Base-by-base conservation (phyloP, 35 echinoderm and acorn worm species). In the Eucidaris tribuloides region DNA sequence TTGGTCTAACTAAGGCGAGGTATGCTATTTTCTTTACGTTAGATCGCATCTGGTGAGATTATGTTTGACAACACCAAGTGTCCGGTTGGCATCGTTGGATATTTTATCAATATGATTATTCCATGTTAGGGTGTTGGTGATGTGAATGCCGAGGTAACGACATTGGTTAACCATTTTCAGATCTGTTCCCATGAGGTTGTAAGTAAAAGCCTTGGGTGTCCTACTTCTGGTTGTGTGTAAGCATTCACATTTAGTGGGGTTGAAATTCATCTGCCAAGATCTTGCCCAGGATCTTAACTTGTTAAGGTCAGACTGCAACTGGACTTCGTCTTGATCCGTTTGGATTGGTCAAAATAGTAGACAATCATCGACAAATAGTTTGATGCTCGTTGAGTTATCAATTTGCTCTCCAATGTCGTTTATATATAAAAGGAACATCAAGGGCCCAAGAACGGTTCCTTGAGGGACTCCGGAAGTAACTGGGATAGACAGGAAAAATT, bases 281-380 rank as follows among this genome's bases (percentile, higher is more conserved):
- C 7, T 63, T 60, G 7, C 59, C 59, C 6, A 83, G 5, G 39
- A 3, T 24, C 27, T 58, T 39, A 83, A 3, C 33, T 83, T 39
- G 9, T 83, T 24, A 38, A 83, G 14, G 30, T 83, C 80, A 83
- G 29, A 3, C 56, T 83, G 80, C 3, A 83, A 58, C 15, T 63
- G 54, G 13, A 61, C 40, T 7, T 83, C 55, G 31, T 83, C 80
- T 63, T 56, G 1, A 23, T 27, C 40, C 40, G n/a, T 63, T 60
- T 44, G 13, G 40, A 83, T 58, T 60, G 80, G 80, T 33, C 54
- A 35, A 65, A 63, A 83, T 23, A 83, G 80, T 63, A 83, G 27
- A 63, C 80, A 65, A 27, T 83, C 80, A 83, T 83, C 80, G 19
- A 41, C 58, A 65, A 83, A 65, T 22, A 80, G 46, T 37, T 80